Conservation (phyloP, 2,888 invertebrate genomes). For the Morpho achilles region DNA sequence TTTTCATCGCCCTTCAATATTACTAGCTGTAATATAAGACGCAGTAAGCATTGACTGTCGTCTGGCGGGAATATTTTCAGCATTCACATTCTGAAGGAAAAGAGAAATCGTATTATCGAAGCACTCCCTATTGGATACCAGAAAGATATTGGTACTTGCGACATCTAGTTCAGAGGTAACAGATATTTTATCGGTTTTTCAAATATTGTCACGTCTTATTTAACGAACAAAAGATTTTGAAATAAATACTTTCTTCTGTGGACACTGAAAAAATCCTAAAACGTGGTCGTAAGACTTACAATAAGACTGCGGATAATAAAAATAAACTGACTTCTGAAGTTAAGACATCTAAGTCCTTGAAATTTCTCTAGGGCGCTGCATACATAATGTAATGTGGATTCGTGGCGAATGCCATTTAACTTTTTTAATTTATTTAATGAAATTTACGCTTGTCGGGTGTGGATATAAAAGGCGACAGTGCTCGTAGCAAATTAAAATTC, state of each 20-base stretch:
- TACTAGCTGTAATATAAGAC: conserved; percentile 38
- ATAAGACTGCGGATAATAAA: conserved; percentile 27
- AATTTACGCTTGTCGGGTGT: conserved; percentile 27
- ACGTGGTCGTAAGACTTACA: no score
- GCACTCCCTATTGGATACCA: conserved; percentile 47
- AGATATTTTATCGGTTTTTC: conserved; percentile 27
- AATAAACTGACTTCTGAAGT: conserved; percentile 37
- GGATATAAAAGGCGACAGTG: conserved; percentile 18
- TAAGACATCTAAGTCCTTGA: conserved; percentile 39
- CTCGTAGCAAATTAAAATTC: conserved; percentile 11
- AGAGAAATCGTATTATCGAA: conserved; percentile 61
- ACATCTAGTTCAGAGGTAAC: conserved; percentile 35
- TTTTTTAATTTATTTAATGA: conserved; percentile 45
- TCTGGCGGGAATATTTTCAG: conserved; percentile 57
- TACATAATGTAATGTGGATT: conserved; percentile 41
- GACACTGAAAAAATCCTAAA: no score
- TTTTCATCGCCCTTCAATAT: conserved; percentile 52
- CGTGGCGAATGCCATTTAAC: conserved; percentile 41
- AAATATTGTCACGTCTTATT: neutral
- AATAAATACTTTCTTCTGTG: no score
- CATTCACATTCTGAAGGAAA: conserved; percentile 61
- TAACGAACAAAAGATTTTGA: neutral
- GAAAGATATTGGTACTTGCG: conserved; percentile 37
- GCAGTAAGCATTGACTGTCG: conserved; percentile 61
- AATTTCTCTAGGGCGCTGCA: conserved; percentile 42